Percentiles rank a stretch among this genome's conserved stretches.
Evolutionary conservation across 2,888 invertebrate genomes (phyloP).

Genomic region (Drosophila meridiana): DNA sequence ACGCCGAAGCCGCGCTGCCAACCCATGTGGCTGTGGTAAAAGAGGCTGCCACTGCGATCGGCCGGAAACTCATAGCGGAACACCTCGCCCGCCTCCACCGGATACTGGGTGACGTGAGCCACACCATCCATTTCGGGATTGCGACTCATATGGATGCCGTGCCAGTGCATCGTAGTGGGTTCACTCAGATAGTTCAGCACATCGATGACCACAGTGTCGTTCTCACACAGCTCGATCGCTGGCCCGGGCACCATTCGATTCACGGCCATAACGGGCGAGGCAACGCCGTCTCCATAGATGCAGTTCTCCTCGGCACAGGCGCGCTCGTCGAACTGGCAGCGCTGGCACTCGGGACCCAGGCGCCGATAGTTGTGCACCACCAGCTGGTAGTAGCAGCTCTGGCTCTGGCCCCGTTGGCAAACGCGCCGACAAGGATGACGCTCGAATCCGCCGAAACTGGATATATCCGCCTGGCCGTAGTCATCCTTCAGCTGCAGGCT

Average conservation of each 20-base stretch:
- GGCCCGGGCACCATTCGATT: conserved; percentile 83
- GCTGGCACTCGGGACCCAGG: conserved; percentile 79
- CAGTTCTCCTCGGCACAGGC: conserved; percentile 76
- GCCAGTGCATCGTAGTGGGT: conserved; percentile 82
- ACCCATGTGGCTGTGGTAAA: conserved; percentile 83
- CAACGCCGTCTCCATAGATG: conserved; percentile 81
- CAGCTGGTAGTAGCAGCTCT: conserved; percentile 81
- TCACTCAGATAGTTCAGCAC: conserved; percentile 81
- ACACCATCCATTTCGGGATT: conserved; percentile 83
- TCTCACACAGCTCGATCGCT: conserved; percentile 81
- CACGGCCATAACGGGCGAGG: conserved; percentile 80
- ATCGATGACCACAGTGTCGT: conserved; percentile 82
- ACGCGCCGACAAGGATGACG: conserved; percentile 81
- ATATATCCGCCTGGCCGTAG: conserved; percentile 57
- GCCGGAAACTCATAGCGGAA: conserved; percentile 78
- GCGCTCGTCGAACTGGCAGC: conserved; percentile 73
- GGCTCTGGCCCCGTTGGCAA: conserved; percentile 75
- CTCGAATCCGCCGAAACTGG: conserved; percentile 65
- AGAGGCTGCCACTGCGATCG: conserved; percentile 81
- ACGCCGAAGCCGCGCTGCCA: conserved; percentile 81
- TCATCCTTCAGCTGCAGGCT: conserved; percentile 51
- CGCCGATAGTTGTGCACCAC: conserved; percentile 82
- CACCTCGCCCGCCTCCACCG: conserved; percentile 79
- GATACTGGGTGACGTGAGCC: conserved; percentile 79
- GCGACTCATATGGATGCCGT: conserved; percentile 79